Percentiles rank a stretch among this genome's conserved stretches.
phyloP scores from a whole-genome alignment of 2,888 invertebrate genomes.

The Tribolium freemani region DNA sequence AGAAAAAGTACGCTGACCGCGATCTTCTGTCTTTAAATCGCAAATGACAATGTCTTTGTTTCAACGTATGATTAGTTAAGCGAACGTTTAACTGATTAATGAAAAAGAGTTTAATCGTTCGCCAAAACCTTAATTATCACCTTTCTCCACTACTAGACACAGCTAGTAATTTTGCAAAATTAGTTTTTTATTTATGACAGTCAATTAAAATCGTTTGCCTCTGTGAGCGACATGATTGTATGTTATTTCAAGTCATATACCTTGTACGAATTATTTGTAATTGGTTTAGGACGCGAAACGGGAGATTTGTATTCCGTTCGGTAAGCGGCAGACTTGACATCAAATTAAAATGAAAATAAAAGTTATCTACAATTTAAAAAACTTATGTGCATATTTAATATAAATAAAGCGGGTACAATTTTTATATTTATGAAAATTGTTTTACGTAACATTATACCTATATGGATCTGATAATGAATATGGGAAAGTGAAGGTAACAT shows the following conservation, averaged over 20 bases:
- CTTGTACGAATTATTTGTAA: conserved; percentile 6
- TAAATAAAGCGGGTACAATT: neutral
- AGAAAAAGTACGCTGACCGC: conserved; percentile 38
- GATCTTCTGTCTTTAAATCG: conserved; percentile 20
- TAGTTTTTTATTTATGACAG: neutral
- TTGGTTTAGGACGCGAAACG: neutral
- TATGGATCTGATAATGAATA: neutral
- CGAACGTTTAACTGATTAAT: neutral
- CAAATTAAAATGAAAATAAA: neutral
- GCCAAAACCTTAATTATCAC: conserved; percentile 11
- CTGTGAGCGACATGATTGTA: conserved; percentile 5
- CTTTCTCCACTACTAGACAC: conserved; percentile 5
- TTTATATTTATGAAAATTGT: neutral
- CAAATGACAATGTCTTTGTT: conserved; percentile 30
- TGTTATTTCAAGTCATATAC: conserved; percentile 10
- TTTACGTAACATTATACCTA: neutral
- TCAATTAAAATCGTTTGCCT: conserved; percentile 2
- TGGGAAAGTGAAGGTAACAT: neutral
- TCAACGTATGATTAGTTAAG: neutral
- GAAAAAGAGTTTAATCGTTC: neutral
- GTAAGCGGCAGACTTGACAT: neutral
- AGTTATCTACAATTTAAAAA: neutral
- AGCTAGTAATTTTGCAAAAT: conserved; percentile 2
- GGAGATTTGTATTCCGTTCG: neutral
- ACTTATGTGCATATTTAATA: neutral